Conservation (phyloP, 2,888 invertebrate genomes). For the Drosophila maculinotata region DNA sequence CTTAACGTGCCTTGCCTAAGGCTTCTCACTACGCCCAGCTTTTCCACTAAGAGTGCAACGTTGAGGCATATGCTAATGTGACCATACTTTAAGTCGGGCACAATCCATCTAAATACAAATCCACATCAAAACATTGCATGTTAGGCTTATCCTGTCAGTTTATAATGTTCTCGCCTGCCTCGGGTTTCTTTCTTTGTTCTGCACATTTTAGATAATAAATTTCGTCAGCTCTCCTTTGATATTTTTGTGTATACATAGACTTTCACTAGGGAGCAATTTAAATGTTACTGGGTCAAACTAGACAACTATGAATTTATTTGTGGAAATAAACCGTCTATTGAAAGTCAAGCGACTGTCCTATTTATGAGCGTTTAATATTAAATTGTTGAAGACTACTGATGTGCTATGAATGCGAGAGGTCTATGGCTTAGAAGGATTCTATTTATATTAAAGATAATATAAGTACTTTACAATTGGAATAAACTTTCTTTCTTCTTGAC, state of each 20-base stretch:
- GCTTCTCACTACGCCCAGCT: neutral
- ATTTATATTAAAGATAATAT: too few relatives aligned
- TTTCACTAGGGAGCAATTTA: conserved; percentile 44
- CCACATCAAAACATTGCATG: conserved; percentile 19
- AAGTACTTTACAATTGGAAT: too few relatives aligned
- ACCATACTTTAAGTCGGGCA: conserved; percentile 10
- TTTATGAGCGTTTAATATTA: conserved; percentile 5
- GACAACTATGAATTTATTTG: conserved; percentile 10
- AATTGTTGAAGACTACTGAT: too few relatives aligned
- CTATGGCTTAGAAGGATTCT: too few relatives aligned
- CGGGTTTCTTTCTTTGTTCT: conserved; percentile 2
- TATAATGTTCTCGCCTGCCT: conserved; percentile 11
- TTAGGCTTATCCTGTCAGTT: conserved; percentile 21
- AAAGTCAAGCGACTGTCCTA: conserved; percentile 3
- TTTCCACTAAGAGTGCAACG: conserved; percentile 6
- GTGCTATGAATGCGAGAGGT: too few relatives aligned
- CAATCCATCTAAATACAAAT: conserved; percentile 28
- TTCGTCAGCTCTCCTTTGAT: neutral
- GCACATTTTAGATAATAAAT: conserved; percentile 13
- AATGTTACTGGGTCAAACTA: conserved; percentile 45
- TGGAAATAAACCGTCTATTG: too few relatives aligned
- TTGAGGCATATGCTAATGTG: conserved; percentile 17
- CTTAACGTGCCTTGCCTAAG: conserved; percentile 10
- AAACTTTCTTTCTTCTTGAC: too few relatives aligned
- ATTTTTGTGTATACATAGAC: conserved; percentile 3